These are phyloP conservation scores for Andrena bucephala DNA, from an alignment of 2,888 invertebrate species.

Conservation along the genomic window DNA sequence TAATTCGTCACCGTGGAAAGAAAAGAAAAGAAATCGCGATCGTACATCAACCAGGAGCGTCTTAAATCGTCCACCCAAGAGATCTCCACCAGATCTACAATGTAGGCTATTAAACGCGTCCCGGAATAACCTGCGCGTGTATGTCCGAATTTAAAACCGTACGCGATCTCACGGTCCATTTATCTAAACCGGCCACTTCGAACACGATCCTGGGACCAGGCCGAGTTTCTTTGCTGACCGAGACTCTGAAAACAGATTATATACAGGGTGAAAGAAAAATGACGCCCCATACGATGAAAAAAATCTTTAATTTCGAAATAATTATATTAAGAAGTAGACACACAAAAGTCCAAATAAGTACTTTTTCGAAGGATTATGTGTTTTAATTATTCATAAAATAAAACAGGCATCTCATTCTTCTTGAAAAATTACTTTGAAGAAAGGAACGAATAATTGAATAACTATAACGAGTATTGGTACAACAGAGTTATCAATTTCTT, in stretches of 20 bases:
- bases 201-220: slow-evolving; percentile 17
- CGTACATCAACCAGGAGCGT: slow-evolving; percentile 16
- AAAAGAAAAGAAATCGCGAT: background rate
- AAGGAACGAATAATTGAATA: background rate
- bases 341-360: no score
- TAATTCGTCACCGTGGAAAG: slow-evolving; percentile 5
- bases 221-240: slow-evolving; percentile 24
- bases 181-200: slow-evolving; percentile 47
- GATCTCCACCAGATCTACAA: slow-evolving; percentile 21
- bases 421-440: background rate
- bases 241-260: slow-evolving; percentile 23
- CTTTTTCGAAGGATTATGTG: no score
- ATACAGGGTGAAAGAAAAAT: background rate
- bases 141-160: slow-evolving; percentile 36
- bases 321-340: no score
- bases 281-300: no score
- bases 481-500: background rate
- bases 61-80: slow-evolving; percentile 14
- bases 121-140: slow-evolving; percentile 17
- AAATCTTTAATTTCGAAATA: no score
- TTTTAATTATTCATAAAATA: no score
- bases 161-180: slow-evolving; percentile 48
- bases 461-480: background rate
- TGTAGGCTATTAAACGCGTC: slow-evolving; percentile 28
- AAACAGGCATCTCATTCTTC: no score